phyloP scores from a whole-genome alignment of 92 coral and sea anemone genomes.

The Parazoanthus darwini region DNA sequence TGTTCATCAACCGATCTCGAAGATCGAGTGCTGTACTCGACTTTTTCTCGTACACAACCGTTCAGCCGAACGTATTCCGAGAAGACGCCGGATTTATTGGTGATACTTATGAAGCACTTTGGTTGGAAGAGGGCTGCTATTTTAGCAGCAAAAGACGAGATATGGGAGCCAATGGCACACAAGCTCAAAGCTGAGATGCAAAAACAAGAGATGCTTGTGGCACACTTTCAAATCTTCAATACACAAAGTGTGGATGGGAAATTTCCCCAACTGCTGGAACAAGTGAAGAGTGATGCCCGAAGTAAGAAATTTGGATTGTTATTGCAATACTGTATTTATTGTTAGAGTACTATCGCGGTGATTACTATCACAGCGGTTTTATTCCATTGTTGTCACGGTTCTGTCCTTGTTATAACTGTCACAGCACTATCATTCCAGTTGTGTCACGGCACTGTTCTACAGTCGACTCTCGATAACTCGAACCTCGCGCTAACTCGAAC shows the following conservation, averaged over 20 bases:
- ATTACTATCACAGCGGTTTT: too few relatives aligned
- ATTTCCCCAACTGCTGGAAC: conserved; percentile 42
- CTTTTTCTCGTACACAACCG: conserved; percentile 81
- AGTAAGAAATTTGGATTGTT: conserved; percentile 45
- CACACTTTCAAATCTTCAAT: conserved; percentile 48
- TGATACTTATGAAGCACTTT: conserved; percentile 54
- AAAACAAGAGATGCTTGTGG: conserved; percentile 40
- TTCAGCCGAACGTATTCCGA: conserved; percentile 76
- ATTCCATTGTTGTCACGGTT: too few relatives aligned
- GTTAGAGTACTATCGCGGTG: too few relatives aligned
- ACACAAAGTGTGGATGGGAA: not conserved
- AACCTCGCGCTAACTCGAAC: too few relatives aligned
- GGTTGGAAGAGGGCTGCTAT: conserved; percentile 82
- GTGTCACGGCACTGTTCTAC: too few relatives aligned
- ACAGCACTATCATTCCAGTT: too few relatives aligned
- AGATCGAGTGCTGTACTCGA: conserved; percentile 60
- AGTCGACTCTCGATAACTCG: too few relatives aligned
- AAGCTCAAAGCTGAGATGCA: conserved; percentile 41
- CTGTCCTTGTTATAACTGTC: too few relatives aligned
- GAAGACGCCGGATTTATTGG: conserved; percentile 52
- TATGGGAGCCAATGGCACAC: conserved; percentile 73
- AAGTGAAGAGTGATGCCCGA: conserved; percentile 67
- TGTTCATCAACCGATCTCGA: conserved; percentile 71
- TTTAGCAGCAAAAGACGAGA: conserved; percentile 57
- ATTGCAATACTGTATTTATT: not conserved